Evolutionary conservation across 2,113 vertebrate genomes (phyloP), one percentile per base, ranked within the genome.

Genomic region (Hemiscyllium ocellatum): DNA sequence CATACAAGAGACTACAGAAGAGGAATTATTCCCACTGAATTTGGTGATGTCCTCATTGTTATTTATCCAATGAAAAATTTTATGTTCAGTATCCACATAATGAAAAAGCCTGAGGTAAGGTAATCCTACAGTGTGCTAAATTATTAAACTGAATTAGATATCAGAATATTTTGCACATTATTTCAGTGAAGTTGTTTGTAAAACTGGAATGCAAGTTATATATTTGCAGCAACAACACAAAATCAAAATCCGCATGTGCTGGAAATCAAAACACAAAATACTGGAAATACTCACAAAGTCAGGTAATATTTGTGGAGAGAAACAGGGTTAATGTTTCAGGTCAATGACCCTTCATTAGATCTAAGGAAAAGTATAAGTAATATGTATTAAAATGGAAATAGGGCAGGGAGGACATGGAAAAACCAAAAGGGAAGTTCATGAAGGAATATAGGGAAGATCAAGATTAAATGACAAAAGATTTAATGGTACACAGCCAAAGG

Each of bases 1-100:
- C 99, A 99, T 97, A 99, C 98, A 96, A 98, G 99, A 97, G 99
- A 99, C 97, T 99, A 99, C 96, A 98, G 99, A 29, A 98, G 99
- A 96, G 99, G 99, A 96, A 99, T 99, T 97, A 99, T 99, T 97
- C 99, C 99, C 96, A 99, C 99, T 17, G 99, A 99, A 97, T 99
- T 99, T 96, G 99, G 99, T 96, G 99, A 99, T 95, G 99, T 99
- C 70, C 98, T 99, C 78, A 99, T 99, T 96, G 96, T 99, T 97
- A 99, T 99, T 97, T 99, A 99, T 97, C 99, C 99, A 96, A 99
- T 99, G 98, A 99, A 99, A 97, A 99, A 99, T 97, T 99, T 99
- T 97, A 99, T 99, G 99, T 99, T 98, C 97, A 99, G 99, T 97
- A 98, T 99, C 97, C 99, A 99, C 96, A 99, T 99, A 96, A 98